Conservation (phyloP, 2,113 vertebrate species). For the Brachyhypopomus occidentalis region DNA sequence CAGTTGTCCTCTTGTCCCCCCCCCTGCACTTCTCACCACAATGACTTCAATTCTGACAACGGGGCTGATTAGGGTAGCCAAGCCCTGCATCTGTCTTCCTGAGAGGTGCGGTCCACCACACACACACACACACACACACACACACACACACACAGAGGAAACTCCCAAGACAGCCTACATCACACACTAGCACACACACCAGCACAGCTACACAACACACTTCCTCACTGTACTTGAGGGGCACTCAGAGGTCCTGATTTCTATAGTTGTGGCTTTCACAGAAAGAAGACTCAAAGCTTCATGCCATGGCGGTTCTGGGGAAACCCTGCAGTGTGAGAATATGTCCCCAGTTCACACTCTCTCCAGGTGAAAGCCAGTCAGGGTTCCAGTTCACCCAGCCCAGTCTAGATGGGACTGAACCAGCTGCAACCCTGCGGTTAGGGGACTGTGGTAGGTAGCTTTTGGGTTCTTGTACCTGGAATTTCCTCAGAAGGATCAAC, state of each 20-base stretch:
- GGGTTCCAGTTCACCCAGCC: neutral
- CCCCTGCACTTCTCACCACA: conserved; percentile 22
- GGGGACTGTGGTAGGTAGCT: neutral
- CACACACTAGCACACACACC: conserved; percentile 21
- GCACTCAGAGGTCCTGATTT: neutral
- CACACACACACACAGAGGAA: conserved; percentile 41
- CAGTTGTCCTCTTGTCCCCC: neutral
- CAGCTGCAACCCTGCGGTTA: neutral
- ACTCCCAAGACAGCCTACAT: conserved; percentile 25
- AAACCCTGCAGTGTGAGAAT: neutral
- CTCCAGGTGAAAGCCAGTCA: neutral
- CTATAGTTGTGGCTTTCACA: neutral
- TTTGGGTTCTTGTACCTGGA: neutral
- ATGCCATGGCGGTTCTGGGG: neutral
- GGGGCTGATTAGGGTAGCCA: conserved; percentile 37
- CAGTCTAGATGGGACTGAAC: neutral
- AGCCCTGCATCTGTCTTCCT: conserved; percentile 53
- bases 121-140: conserved; percentile 32
- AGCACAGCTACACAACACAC: conserved; percentile 22
- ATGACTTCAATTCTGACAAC: conserved; percentile 33
- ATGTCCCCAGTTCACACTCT: neutral
- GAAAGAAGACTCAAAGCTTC: neutral
- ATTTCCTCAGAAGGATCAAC: neutral
- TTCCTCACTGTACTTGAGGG: neutral
- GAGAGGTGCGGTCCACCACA: conserved; percentile 48